Evolutionary conservation across 2,888 invertebrate genomes (phyloP).

Genomic region (Tortricodes alternella): DNA sequence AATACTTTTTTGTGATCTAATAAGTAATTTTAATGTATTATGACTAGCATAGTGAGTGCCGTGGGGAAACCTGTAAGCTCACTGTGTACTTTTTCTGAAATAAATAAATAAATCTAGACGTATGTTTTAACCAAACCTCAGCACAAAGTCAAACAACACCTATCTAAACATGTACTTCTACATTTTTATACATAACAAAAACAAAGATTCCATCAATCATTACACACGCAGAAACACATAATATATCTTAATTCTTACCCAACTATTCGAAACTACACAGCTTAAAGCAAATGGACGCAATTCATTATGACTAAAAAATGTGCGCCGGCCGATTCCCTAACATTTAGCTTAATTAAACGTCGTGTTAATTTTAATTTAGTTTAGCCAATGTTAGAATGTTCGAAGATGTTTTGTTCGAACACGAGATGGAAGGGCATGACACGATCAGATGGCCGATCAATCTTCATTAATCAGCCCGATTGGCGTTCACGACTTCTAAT

Average conservation of each 20-base stretch:
- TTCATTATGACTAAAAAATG: conserved; percentile 1
- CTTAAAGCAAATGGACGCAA: background rate
- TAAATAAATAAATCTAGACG: no score
- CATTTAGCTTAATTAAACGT: conserved; percentile 23
- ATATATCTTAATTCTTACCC: background rate
- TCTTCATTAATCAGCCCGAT: conserved; percentile 63
- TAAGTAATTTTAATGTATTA: no score
- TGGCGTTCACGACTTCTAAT: conserved; percentile 57
- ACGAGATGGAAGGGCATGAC: conserved; percentile 42
- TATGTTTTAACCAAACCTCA: no score
- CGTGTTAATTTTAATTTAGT: conserved; percentile 21
- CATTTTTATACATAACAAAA: no score
- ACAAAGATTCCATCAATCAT: no score
- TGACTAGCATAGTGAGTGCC: no score
- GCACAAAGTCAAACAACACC: no score
- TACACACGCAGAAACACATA: no score
- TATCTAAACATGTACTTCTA: no score
- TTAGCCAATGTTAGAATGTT: conserved; percentile 14
- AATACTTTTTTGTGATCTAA: no score
- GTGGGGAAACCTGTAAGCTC: no score
- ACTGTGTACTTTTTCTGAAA: no score
- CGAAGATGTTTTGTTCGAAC: conserved; percentile 25
- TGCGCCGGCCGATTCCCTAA: conserved; percentile 2
- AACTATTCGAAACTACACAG: background rate
- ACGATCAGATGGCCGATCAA: conserved; percentile 58